A percentile compares a stretch with the other conserved stretches of the same genome.
phyloP scores from a whole-genome alignment of 2,888 invertebrate genomes.

The Tachina grossa region DNA sequence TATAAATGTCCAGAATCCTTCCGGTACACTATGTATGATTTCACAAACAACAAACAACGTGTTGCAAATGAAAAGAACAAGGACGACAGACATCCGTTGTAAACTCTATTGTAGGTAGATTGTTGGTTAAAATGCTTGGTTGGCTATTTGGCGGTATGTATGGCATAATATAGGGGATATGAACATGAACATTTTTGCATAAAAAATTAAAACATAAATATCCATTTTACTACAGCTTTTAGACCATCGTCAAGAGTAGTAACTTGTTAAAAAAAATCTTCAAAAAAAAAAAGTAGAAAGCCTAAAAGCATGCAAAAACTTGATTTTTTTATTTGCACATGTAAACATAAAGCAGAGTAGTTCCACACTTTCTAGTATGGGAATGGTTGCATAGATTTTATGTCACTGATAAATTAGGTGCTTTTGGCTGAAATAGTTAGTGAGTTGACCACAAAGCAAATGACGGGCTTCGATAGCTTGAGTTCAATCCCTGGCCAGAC shows the following conservation, averaged over 20 bases:
- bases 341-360: constrained; percentile 23
- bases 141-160: background rate
- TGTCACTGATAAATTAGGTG: too few species aligned
- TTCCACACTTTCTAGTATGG: background rate
- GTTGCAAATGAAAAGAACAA: constrained; percentile 63
- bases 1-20: constrained; percentile 78
- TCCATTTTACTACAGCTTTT: constrained; percentile 60
- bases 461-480: too few species aligned
- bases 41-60: constrained; percentile 68
- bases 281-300: constrained; percentile 29
- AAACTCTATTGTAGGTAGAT: constrained; percentile 22
- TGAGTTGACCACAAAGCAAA: too few species aligned
- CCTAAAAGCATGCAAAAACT: constrained; percentile 28
- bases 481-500: too few species aligned
- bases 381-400: background rate
- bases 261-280: constrained; percentile 4
- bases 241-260: constrained; percentile 30
- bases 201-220: constrained; percentile 65
- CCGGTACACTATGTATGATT: constrained; percentile 57
- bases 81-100: constrained; percentile 43
- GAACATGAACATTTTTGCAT: constrained; percentile 21
- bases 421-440: too few species aligned
- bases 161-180: background rate
- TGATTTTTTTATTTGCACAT: background rate
- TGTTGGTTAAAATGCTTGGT: constrained; percentile 32